Base-by-base conservation (phyloP, 2,113 vertebrate genomes). In the Pangasianodon hypophthalmus region DNA sequence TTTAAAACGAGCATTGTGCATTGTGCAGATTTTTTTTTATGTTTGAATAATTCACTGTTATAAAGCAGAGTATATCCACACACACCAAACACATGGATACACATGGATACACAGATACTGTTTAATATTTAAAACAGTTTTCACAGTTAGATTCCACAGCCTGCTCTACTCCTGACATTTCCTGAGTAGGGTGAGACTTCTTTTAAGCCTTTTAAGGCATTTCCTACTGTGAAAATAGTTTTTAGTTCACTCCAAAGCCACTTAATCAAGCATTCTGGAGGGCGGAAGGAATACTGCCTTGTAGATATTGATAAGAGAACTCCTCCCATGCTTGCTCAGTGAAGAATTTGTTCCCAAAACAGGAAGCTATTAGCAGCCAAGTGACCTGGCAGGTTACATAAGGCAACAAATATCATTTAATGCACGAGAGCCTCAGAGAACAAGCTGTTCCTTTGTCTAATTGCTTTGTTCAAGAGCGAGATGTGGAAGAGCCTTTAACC, bases 231-330 rank as follows among this genome's bases (percentile, higher is more conserved):
- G 44, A 29, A 60, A 41, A 52, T 9, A 10, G 46, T n/a, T 80
- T 73, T 85, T 62, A n/a, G 41, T 85, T 46, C 32, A 60, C 84
- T 54, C 48, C 44, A 52, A 62, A 77, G 29, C 48, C 58, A 69
- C 85, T 64, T 88, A 71, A 83, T 87, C 64, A 85, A 50, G 58
- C 67, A 6, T 46, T n/a, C 50, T 58, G n/a, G 32, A n/a, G 16
- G 7, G 24, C 88, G 85, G 87, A 92, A 87, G 87, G 86, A 84
- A 80, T 80, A 62, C 62, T 50, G 79, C 19, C 82, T 69, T 64
- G 44, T 32, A 54, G 89, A 90, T 85, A 62, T 84, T 85, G 88
- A 88, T 90, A 88, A 90, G 56, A 26, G 75, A 79, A 67, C 92
- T 91, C 88, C 90, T 84, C 48, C 85, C 69, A 50, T 29, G 56